phyloP scores from a whole-genome alignment of 2,113 vertebrate species.

The Felis catus region F.catus_Fca126_mat1.0 CM031424.1:26737001-26737500 shows the following conservation, averaged over 20 bases:
- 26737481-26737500: not conserved
- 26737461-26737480: not conserved
- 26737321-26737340: not conserved
- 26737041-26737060: not conserved
- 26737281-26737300: not conserved
- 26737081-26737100: not conserved
- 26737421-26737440: not conserved
- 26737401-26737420: not conserved
- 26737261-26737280: not conserved
- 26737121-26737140: not conserved
- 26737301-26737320: not conserved
- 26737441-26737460: not conserved
- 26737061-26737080: not conserved
- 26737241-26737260: not conserved
- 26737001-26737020: not conserved
- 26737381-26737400: not conserved
- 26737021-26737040: not conserved
- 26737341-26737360: not conserved
- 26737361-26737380: not conserved
- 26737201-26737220: not conserved
- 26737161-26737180: not conserved
- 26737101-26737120: not conserved
- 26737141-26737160: not conserved
- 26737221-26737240: not conserved
- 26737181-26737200: not conserved